Percentiles rank a stretch among this genome's conserved stretches.
Conservation (phyloP, 2,113 vertebrate species). For the Chaenocephalus aceratus region DNA sequence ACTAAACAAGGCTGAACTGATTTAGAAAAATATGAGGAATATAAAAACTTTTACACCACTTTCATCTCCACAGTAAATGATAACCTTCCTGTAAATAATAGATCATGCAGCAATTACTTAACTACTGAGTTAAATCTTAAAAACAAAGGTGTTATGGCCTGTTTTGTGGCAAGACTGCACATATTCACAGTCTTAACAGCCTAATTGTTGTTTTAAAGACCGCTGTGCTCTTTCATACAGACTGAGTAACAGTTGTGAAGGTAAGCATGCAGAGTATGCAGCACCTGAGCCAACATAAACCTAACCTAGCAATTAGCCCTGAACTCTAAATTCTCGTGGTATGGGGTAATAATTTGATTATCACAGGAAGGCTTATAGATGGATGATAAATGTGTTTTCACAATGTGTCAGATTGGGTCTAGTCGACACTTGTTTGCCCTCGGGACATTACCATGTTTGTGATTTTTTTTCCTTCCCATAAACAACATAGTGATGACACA, state of each 20-base stretch:
- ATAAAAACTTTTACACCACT: slow-evolving; percentile 21
- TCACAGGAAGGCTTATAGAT: slow-evolving; percentile 75
- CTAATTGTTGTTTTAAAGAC: slow-evolving; percentile 77
- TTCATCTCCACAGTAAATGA: slow-evolving; percentile 54
- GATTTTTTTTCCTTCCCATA: slow-evolving; percentile 55
- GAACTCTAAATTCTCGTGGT: slow-evolving; percentile 75
- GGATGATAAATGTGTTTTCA: slow-evolving; percentile 77
- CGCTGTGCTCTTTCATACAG: slow-evolving; percentile 61
- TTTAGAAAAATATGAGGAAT: slow-evolving; percentile 15
- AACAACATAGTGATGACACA: slow-evolving; percentile 61
- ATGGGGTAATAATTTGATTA: slow-evolving; percentile 82
- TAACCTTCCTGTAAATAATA: slow-evolving; percentile 52
- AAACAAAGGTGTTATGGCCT: slow-evolving; percentile 56
- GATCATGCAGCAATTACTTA: slow-evolving; percentile 53
- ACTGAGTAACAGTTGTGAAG: slow-evolving; percentile 59
- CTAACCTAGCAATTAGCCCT: slow-evolving; percentile 79
- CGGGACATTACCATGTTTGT: slow-evolving; percentile 56
- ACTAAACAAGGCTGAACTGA: slow-evolving; percentile 11
- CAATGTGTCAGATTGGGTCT: slow-evolving; percentile 64
- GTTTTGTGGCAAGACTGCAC: slow-evolving; percentile 64
- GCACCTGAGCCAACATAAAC: slow-evolving; percentile 80
- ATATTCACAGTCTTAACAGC: slow-evolving; percentile 57
- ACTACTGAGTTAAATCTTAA: slow-evolving; percentile 57
- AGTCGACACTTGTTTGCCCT: slow-evolving; percentile 76
- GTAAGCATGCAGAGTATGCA: slow-evolving; percentile 74